Percentiles rank a stretch among this genome's conserved stretches.
Evolutionary conservation across 2,888 invertebrate genomes (phyloP).

Genomic region (Poecilobothrus nobilitatus): DNA sequence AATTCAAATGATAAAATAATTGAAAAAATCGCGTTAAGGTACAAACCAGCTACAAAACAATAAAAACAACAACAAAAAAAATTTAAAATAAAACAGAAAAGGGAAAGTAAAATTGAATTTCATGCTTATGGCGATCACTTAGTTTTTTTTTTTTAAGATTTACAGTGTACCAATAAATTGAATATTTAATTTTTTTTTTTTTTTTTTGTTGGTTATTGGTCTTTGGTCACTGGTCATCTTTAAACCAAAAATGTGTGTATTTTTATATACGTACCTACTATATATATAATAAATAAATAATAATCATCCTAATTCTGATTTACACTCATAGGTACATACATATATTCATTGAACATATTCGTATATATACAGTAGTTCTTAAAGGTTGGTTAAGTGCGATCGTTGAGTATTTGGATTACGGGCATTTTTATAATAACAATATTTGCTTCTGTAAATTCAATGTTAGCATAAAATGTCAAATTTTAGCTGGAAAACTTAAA

Average conservation of each 20-base stretch:
- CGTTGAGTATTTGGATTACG: not conserved
- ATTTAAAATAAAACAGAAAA: no score
- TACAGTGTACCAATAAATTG: constrained; percentile 1
- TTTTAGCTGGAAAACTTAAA: not conserved
- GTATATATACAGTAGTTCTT: not conserved
- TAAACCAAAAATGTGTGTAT: no score
- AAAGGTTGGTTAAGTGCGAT: not conserved
- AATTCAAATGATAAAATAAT: constrained; percentile 1
- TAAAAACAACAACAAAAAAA: no score
- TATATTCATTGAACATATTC: no score
- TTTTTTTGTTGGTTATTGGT: no score
- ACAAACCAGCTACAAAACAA: not conserved
- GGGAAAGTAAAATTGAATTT: not conserved
- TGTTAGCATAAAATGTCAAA: constrained; percentile 3
- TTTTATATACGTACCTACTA: no score
- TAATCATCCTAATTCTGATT: no score
- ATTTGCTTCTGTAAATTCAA: constrained; percentile 2
- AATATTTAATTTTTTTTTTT: not conserved
- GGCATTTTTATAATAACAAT: not conserved
- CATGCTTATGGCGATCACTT: not conserved
- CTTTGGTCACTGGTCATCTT: no score
- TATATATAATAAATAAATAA: no score
- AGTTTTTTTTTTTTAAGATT: not conserved
- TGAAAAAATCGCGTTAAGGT: not conserved
- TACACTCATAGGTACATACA: no score